Evolutionary conservation across 2,888 invertebrate species (phyloP), one percentile per base, ranked within the genome.

Genomic region (Drosophila atripex): DNA sequence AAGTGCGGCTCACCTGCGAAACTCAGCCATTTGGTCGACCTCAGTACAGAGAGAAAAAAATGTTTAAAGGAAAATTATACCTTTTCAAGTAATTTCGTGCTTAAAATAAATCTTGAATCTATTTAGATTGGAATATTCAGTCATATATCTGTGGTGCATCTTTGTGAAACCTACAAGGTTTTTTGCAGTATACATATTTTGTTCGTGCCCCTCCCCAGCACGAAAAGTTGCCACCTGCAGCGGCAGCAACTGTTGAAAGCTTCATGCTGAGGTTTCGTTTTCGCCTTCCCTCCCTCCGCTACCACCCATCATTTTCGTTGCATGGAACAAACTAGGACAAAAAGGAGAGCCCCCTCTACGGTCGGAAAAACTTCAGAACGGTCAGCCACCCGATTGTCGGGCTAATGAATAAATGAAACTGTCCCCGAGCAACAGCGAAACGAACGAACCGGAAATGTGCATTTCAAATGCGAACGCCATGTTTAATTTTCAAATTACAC

Each of bases 401-500:
- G 63, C 60, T 46, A 57, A 39, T 53, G 50, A 72, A 79, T 77
- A 73, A 77, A 66, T 73, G 71, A 71, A 58, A 56, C 50, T 59
- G 68, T 68, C 49, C 45, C 55, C 45, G 25, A 38, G 30, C 47
- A 47, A 16, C 21, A 8, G 70, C 38, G 23, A 39, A 53, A 25
- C 47, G 32, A 32, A 41, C 58, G 47, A 46, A 50, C 58, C 71
- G 73, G 77, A 86, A 79, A 61, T 76, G 70, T 65, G 63, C 50
- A 74, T 70, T 73, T 70, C 43, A 49, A 45, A 72, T 68, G 63
- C 55, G 43, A 58, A 46, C 77, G 63, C 70, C 63, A 55, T 71
- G 46, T 77, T 79, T 71, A 73, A 77, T 76, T 82, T 71, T 43
- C 38, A 71, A 83, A 80, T 76, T 79, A 71, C 57, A 58, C 28